Conservation (phyloP, 2,113 vertebrate genomes). For the Larimichthys polyactis region DNA sequence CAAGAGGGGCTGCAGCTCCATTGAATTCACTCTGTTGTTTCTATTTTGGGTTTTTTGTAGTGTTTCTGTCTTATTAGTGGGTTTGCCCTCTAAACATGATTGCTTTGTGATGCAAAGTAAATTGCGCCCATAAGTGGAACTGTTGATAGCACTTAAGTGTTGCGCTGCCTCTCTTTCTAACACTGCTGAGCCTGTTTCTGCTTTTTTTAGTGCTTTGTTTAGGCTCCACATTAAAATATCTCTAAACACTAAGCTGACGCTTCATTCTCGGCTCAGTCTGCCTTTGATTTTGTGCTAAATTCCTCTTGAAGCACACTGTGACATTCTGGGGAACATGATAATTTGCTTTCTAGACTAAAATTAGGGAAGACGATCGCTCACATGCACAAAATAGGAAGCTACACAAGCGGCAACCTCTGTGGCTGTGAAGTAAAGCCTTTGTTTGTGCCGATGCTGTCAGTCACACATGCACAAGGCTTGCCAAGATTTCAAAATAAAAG, state of each 20-base stretch:
- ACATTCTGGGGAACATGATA: no score
- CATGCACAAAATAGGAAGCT: no score
- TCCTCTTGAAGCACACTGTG: background rate
- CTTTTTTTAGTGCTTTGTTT: background rate
- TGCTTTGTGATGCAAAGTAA: conserved; percentile 76
- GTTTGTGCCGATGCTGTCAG: no score
- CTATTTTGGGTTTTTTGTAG: conserved; percentile 65
- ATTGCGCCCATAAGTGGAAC: conserved; percentile 56
- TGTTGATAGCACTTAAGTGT: conserved; percentile 33
- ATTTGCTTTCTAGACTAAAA: no score
- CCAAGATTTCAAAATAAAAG: no score
- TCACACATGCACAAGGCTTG: no score
- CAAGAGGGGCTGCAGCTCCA: conserved; percentile 40
- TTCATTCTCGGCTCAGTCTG: background rate
- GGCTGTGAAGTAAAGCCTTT: no score
- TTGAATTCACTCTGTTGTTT: conserved; percentile 48
- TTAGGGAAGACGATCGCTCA: no score
- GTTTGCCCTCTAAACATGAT: conserved; percentile 52
- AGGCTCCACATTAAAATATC: conserved; percentile 5
- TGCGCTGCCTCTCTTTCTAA: conserved; percentile 16
- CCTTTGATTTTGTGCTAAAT: conserved; percentile 6
- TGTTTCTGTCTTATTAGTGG: conserved; percentile 55
- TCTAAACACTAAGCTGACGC: background rate
- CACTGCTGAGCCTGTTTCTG: conserved; percentile 21
- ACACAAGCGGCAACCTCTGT: no score